Percentiles rank a stretch among this genome's conserved stretches.
These are phyloP conservation scores for Macropodus opercularis DNA, from an alignment of 2,797 vertebrate species.

Conservation along the genomic window DNA sequence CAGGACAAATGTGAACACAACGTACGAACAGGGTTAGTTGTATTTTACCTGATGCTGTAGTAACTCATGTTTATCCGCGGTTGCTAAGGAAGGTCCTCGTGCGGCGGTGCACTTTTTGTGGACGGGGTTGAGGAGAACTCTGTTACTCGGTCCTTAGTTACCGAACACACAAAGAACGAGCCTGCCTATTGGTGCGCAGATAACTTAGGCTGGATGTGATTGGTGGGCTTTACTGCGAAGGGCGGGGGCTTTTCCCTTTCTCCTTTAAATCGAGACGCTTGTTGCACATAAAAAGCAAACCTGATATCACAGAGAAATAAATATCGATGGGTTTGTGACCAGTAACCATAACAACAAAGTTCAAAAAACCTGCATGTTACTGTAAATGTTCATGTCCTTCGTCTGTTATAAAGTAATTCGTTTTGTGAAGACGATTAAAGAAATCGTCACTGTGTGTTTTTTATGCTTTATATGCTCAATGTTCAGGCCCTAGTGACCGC, in stretches of 20 bases:
- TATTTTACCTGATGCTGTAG: constrained; percentile 84
- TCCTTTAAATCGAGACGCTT: background rate
- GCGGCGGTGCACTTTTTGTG: constrained; percentile 49
- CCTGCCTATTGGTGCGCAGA: constrained; percentile 64
- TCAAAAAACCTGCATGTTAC: background rate
- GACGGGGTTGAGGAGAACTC: constrained; percentile 47
- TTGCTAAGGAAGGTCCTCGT: constrained; percentile 81
- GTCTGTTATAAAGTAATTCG: background rate
- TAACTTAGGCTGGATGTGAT: constrained; percentile 48
- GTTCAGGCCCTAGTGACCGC: too few species aligned
- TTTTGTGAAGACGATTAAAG: too few species aligned
- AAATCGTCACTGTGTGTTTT: too few species aligned
- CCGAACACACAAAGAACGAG: constrained; percentile 60
- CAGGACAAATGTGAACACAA: background rate
- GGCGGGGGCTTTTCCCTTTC: background rate
- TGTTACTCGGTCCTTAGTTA: constrained; percentile 75
- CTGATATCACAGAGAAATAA: too few species aligned
- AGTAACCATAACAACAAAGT: background rate
- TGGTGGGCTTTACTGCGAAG: constrained; percentile 31
- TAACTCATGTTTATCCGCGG: constrained; percentile 87
- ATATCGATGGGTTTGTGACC: background rate
- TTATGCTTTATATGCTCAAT: too few species aligned
- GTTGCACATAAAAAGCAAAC: background rate
- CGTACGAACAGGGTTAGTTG: background rate
- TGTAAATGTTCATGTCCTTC: background rate